phyloP scores from a whole-genome alignment of 2,888 invertebrate species.

The Cephonodes hylas region DNA sequence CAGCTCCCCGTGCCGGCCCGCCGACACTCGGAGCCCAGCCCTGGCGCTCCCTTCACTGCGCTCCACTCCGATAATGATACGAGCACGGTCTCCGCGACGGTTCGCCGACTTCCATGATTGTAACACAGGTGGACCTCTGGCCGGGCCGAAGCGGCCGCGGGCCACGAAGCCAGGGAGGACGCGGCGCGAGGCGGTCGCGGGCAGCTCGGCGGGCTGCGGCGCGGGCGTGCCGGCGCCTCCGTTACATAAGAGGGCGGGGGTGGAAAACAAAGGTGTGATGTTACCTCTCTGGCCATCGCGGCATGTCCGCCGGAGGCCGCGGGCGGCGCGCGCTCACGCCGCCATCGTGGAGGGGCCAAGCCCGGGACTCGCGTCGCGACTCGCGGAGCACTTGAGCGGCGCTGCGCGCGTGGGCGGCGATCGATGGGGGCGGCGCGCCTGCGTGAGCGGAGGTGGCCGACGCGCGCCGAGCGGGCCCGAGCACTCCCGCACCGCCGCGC shows the following conservation, averaged over 20 bases:
- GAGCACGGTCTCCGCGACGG: neutral
- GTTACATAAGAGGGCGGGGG: conserved; percentile 57
- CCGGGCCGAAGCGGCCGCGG: conserved; percentile 9
- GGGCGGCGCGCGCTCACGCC: conserved; percentile 79
- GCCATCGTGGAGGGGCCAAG: conserved; percentile 74
- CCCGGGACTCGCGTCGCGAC: conserved; percentile 73
- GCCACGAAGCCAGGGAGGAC: conserved; percentile 13
- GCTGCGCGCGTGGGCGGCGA: conserved; percentile 62
- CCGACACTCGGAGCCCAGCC: conserved; percentile 25
- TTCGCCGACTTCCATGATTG: conserved; percentile 21
- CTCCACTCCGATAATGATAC: conserved; percentile 17
- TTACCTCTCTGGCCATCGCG: conserved; percentile 88
- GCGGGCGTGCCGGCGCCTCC: conserved; percentile 56
- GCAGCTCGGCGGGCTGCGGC: conserved; percentile 23
- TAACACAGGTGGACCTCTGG: conserved; percentile 23
- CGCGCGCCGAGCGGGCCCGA: conserved; percentile 43
- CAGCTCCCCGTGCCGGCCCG: conserved; percentile 11
- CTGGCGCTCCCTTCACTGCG: conserved; percentile 18
- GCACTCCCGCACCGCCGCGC: conserved; percentile 36
- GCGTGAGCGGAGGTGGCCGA: conserved; percentile 56
- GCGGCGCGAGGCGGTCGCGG: conserved; percentile 12
- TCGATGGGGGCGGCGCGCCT: conserved; percentile 56
- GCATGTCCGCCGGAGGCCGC: conserved; percentile 84
- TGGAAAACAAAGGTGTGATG: conserved; percentile 58
- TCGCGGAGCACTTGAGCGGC: conserved; percentile 66